Evolutionary conservation across 2,797 vertebrate genomes (phyloP).

Genomic region (Pampus argenteus): DNA sequence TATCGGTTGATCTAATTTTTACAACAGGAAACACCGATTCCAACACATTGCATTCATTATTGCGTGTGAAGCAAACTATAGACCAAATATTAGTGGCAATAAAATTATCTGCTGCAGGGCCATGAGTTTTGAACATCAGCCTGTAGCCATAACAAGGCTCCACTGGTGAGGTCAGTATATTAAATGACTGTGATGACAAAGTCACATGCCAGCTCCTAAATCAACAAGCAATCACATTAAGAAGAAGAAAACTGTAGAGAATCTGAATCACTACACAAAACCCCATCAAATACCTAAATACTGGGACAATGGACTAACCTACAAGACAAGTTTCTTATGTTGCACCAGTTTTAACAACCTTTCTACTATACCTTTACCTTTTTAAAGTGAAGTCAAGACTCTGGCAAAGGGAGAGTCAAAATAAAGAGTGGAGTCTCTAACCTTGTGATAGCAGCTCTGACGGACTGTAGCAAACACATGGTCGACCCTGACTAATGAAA

Average conservation of each 20-base stretch:
- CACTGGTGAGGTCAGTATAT: conserved; percentile 6
- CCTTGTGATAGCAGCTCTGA: conserved; percentile 12
- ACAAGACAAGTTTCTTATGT: neutral
- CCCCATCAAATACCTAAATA: neutral
- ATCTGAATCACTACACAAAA: neutral
- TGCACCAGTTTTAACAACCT: neutral
- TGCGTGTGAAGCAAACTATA: neutral
- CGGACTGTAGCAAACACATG: conserved; percentile 12
- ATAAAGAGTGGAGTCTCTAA: conserved; percentile 11
- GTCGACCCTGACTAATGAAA: neutral
- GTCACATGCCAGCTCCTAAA: conserved; percentile 9
- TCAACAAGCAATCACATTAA: neutral
- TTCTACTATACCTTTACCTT: neutral
- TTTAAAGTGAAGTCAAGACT: neutral
- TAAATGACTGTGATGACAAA: conserved; percentile 9
- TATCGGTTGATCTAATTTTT: too few relatives aligned
- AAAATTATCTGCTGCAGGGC: conserved; percentile 13
- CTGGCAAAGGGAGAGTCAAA: conserved; percentile 14
- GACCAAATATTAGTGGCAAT: conserved; percentile 4
- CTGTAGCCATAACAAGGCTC: conserved; percentile 19
- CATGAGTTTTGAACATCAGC: neutral
- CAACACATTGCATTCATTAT: neutral
- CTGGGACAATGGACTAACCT: neutral
- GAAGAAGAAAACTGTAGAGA: neutral
- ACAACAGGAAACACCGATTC: neutral